A percentile compares a stretch with the other conserved stretches of the same genome.
phyloP scores from a whole-genome alignment of 2,888 invertebrate genomes.

The Rotaria socialis region DNA sequence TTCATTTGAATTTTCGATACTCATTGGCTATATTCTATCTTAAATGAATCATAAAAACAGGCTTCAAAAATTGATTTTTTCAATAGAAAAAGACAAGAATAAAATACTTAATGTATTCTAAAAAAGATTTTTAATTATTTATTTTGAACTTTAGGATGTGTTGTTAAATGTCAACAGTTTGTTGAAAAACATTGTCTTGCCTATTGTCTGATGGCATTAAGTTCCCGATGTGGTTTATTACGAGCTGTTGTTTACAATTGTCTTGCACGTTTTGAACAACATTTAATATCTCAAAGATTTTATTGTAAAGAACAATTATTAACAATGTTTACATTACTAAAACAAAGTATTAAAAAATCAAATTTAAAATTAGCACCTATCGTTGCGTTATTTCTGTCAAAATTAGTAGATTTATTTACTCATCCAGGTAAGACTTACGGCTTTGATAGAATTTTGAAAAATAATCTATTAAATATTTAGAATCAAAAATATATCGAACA shows the following conservation, averaged over 20 bases:
- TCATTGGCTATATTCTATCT: no score
- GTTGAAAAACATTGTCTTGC: background rate
- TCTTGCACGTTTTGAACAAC: slow-evolving; percentile 9
- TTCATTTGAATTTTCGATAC: no score
- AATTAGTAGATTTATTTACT: background rate
- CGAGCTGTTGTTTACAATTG: slow-evolving; percentile 23
- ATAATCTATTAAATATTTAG: background rate
- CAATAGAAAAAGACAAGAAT: no score
- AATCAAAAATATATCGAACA: slow-evolving; percentile 17
- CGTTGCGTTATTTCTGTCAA: background rate
- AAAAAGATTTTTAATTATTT: no score
- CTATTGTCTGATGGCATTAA: slow-evolving; percentile 17
- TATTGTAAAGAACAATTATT: slow-evolving; percentile 20
- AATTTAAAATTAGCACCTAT: slow-evolving; percentile 27
- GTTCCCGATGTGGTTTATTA: background rate
- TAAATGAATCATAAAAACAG: no score
- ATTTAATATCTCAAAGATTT: slow-evolving; percentile 14
- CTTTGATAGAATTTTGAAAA: background rate
- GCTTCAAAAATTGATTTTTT: no score
- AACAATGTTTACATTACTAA: background rate
- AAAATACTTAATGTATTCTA: no score
- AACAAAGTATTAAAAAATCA: background rate
- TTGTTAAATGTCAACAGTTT: slow-evolving; percentile 24
- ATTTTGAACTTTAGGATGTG: background rate
- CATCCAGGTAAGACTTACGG: background rate